These are phyloP conservation scores for Tribolium castaneum DNA, from an alignment of 1,140 invertebrate species.

Conservation along the genomic window DNA sequence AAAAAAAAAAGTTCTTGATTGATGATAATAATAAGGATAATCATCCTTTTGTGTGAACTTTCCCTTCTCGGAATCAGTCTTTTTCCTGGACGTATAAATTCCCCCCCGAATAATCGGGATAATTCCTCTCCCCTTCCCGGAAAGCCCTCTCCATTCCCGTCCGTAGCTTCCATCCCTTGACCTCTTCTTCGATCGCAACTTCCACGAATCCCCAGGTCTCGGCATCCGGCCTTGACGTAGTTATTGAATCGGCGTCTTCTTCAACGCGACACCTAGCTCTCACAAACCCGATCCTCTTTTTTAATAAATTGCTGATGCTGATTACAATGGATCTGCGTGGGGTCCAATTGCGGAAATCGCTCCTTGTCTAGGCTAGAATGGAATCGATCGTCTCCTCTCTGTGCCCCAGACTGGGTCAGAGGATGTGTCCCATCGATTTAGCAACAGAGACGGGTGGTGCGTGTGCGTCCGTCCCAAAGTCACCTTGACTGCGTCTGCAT, in stretches of 20 bases:
- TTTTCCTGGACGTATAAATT: too few relatives aligned
- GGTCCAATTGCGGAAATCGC: slow-evolving; percentile 37
- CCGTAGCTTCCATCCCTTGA: background rate
- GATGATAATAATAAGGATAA: too few relatives aligned
- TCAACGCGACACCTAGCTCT: background rate
- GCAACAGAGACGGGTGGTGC: slow-evolving; percentile 25
- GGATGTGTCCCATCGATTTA: slow-evolving; percentile 37
- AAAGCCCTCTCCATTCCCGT: background rate
- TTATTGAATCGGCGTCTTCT: background rate
- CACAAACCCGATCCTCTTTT: background rate
- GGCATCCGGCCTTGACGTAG: background rate
- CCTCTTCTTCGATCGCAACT: background rate
- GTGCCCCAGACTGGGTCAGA: slow-evolving; percentile 35
- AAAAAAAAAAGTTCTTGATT: too few relatives aligned
- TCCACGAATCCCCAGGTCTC: background rate
- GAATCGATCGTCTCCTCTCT: slow-evolving; percentile 20
- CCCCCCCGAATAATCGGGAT: too few relatives aligned
- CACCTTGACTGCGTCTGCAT: slow-evolving; percentile 33
- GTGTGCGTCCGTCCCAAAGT: slow-evolving; percentile 26
- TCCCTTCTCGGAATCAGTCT: too few relatives aligned
- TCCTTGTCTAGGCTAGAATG: slow-evolving; percentile 12
- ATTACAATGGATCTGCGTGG: slow-evolving; percentile 23
- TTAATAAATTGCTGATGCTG: slow-evolving; percentile 18
- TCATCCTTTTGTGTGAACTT: too few relatives aligned
- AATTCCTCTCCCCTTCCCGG: background rate